Percentiles rank a stretch among this genome's conserved stretches.
Conservation (phyloP, 2,113 vertebrate species). For the Pachyramphus minor region DNA sequence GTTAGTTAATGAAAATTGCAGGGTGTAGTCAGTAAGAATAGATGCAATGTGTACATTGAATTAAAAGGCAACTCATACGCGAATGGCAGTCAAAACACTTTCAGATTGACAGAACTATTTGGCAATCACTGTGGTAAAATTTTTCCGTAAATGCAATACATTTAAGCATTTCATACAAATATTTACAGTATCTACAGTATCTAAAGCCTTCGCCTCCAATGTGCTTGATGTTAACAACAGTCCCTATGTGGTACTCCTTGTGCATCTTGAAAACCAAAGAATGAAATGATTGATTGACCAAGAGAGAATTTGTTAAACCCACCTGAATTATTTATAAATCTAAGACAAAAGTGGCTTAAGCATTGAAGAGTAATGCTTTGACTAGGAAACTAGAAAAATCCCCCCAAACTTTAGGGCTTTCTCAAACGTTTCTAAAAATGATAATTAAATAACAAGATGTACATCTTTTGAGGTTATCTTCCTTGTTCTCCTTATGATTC, state of each 20-base stretch:
- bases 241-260: background rate
- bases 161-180: background rate
- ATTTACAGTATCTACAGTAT: background rate
- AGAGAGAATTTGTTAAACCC: background rate
- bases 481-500: background rate
- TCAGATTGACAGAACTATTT: background rate
- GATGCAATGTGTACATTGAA: no score
- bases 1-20: background rate
- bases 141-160: background rate
- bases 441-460: background rate
- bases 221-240: background rate
- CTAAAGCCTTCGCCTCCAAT: background rate
- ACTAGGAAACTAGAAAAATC: background rate
- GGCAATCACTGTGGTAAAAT: background rate
- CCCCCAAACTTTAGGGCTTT: background rate
- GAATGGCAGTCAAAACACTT: fast-evolving
- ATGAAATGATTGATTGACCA: background rate
- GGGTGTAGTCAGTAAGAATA: no score
- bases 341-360: background rate
- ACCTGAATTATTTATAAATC: background rate
- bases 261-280: background rate
- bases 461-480: background rate
- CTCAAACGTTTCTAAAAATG: background rate
- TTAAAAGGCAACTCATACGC: background rate
- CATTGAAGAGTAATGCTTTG: background rate